Evolutionary conservation across 2,888 invertebrate genomes (phyloP).

Genomic region (Drosophila pseudotalamancana): DNA sequence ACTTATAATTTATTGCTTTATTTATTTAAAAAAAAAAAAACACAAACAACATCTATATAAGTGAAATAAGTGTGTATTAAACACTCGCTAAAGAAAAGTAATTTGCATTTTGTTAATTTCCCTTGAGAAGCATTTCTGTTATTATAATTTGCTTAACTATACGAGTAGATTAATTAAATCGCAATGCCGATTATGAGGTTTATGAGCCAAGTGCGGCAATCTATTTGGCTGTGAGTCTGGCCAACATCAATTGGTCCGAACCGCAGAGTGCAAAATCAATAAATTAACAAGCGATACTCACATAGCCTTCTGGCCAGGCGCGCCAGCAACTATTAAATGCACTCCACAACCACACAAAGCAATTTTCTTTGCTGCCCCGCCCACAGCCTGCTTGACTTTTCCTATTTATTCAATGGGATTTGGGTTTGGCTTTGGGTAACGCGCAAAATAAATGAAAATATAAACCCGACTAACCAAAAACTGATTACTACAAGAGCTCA

Average conservation of each 20-base stretch:
- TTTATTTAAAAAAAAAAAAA: no score
- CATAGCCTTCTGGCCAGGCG: background rate
- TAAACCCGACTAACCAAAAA: slow-evolving; percentile 76
- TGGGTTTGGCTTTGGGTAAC: slow-evolving; percentile 50
- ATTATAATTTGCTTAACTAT: background rate
- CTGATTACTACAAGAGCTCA: slow-evolving; percentile 66
- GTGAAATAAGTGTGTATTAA: no score
- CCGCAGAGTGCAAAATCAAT: slow-evolving; percentile 42
- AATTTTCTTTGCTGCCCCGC: slow-evolving; percentile 50
- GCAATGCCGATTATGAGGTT: background rate
- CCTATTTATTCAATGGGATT: slow-evolving; percentile 53
- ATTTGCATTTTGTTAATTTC: slow-evolving; percentile 8
- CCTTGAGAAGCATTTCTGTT: background rate
- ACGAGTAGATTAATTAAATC: slow-evolving; percentile 11
- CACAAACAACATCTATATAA: no score
- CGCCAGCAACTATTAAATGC: slow-evolving; percentile 62
- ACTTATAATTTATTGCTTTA: no score
- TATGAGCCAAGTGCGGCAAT: slow-evolving; percentile 7
- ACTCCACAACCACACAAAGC: slow-evolving; percentile 35
- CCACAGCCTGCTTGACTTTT: background rate
- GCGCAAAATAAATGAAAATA: slow-evolving; percentile 75
- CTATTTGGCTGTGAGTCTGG: slow-evolving; percentile 1
- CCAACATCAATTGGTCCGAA: slow-evolving; percentile 31
- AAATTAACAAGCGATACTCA: slow-evolving; percentile 28
- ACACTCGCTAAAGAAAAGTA: no score